These are phyloP conservation scores for Thamnophis sirtalis DNA, from an alignment of 2,113 vertebrate species.

Conservation along the genomic window DNA sequence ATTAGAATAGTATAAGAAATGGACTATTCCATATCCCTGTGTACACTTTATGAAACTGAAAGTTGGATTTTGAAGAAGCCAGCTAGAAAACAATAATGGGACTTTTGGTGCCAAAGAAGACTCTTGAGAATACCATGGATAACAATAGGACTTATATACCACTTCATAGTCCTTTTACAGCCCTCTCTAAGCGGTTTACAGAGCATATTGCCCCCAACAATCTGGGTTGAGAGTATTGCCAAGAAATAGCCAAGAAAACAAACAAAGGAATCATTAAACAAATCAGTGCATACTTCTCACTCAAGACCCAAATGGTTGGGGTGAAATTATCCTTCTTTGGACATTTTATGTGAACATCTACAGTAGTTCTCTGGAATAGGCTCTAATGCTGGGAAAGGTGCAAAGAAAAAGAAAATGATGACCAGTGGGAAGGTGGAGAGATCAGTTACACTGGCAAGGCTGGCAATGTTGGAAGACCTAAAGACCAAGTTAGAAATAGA, in stretches of 20 bases:
- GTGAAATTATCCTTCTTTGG: neutral
- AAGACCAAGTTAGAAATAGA: neutral
- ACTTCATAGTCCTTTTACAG: too few relatives aligned
- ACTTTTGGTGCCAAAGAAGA: neutral
- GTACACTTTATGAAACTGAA: neutral
- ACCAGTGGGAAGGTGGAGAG: neutral
- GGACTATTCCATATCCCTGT: neutral
- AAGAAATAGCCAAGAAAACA: neutral
- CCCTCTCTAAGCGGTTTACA: too few relatives aligned
- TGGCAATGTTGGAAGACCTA: neutral
- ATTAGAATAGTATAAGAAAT: neutral
- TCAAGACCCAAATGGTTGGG: neutral
- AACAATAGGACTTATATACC: too few relatives aligned
- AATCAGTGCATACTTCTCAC: neutral
- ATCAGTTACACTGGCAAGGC: neutral
- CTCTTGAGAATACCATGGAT: neutral
- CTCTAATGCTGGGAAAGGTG: neutral
- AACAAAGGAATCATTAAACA: neutral
- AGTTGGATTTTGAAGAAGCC: neutral
- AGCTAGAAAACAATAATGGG: neutral
- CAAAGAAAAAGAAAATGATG: neutral
- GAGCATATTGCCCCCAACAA: too few relatives aligned
- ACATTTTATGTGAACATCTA: neutral
- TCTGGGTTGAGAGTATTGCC: too few relatives aligned
- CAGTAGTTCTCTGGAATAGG: neutral